Evolutionary conservation across 2,797 vertebrate species (phyloP), one percentile per base, ranked within the genome.

Genomic region (Clarias platycephalus): DNA sequence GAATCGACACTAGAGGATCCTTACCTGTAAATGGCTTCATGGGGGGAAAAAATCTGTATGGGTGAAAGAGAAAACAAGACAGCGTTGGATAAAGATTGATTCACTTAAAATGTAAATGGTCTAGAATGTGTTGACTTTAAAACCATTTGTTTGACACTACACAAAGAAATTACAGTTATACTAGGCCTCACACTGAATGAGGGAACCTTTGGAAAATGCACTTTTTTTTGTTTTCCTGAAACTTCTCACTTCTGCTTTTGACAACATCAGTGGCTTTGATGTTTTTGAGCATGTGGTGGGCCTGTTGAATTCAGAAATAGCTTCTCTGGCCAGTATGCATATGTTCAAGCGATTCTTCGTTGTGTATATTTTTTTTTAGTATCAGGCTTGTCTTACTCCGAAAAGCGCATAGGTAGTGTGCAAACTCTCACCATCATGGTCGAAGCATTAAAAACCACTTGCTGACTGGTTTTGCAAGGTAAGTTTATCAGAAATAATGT

Each of bases 241-340:
- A 95, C 93, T 90, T 94, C 94, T 95, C 94, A 95, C 94, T 96
- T 96, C 95, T 95, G 93, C 94, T 95, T 95, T 96, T 84, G 89
- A 92, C 93, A 92, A 92, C 91, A 93, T 94, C 92, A 92, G 92
- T 88, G 91, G 84, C 89, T 88, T 91, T 90, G 88, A 86, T 63
- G 91, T 92, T 94, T 94, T 90, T 90, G 91, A 91, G 90, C 90
- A 90, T 95, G 94, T 89, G 95, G 94, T 94, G 90, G 91, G 90
- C 93, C 91, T 93, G 91, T 88, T 87, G 91, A 85, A 91, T 92
- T 92, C 92, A 94, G 91, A 95, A 95, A 95, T 96, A 95, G 91
- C 90, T 89, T 90, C 44, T 87, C 88, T 93, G 93, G 93, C 93
- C 92, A 94, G 92, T 86, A 84, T 92, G 89, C 91, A 93, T 92